A percentile compares a stretch with the other conserved stretches of the same genome.
phyloP scores from a whole-genome alignment of 2,888 invertebrate species.

The Lasioglossum morio region DNA sequence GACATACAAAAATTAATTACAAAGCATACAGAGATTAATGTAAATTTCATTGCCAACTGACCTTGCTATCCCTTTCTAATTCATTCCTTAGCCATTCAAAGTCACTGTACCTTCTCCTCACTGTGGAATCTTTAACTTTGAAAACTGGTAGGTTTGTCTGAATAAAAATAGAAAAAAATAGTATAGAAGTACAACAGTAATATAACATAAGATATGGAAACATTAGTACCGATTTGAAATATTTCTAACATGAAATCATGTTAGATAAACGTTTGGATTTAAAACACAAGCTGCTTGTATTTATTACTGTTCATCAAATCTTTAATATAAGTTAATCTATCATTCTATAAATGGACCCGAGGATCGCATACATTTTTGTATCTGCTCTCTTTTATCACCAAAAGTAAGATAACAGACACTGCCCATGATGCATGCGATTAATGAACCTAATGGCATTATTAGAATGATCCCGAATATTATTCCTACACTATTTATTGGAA shows the following conservation, averaged over 20 bases:
- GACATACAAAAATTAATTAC: background rate
- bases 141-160: conserved; percentile 99
- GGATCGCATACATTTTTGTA: conserved; percentile 43
- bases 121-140: conserved; percentile 99
- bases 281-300: background rate
- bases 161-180: conserved; percentile 81
- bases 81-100: conserved; percentile 99
- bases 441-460: conserved; percentile 31
- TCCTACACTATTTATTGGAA: background rate
- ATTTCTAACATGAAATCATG: background rate
- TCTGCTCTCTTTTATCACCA: conserved; percentile 59
- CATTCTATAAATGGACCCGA: conserved; percentile 16
- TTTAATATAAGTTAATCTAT: conserved; percentile 27
- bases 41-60: conserved; percentile 78
- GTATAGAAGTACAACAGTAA: background rate
- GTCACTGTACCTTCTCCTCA: conserved; percentile 98
- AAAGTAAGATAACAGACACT: conserved; percentile 62
- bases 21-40: background rate
- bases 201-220: background rate
- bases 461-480: background rate
- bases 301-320: background rate
- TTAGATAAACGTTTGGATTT: background rate
- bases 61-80: conserved; percentile 99
- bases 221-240: background rate
- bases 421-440: conserved; percentile 58